Percentiles rank a stretch among this genome's conserved stretches.
phyloP scores from a whole-genome alignment of 35 echinoderm and acorn worm genomes.

The Patiria miniata region DNA sequence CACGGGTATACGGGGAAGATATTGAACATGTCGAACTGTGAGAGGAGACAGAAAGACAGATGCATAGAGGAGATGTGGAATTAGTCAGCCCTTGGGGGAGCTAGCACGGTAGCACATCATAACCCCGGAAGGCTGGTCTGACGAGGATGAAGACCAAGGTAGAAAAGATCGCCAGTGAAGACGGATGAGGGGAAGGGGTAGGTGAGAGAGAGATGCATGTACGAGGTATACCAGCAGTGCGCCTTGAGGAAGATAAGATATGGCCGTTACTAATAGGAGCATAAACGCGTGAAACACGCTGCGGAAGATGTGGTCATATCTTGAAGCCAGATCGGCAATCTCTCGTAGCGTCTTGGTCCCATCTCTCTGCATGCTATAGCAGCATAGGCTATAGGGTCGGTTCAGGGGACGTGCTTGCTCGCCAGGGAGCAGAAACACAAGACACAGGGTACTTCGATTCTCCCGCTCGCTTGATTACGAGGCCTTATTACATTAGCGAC shows the following conservation, averaged over 20 bases:
- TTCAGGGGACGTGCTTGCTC: neutral
- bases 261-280: slow-evolving; percentile 37
- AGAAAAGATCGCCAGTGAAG: neutral
- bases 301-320: slow-evolving; percentile 23
- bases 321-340: slow-evolving; percentile 15
- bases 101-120: neutral
- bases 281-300: slow-evolving; percentile 71
- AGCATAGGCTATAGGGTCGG: neutral
- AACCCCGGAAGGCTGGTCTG: neutral
- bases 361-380: too few relatives aligned
- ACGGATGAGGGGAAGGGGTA: too few relatives aligned
- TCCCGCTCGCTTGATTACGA: slow-evolving; percentile 55
- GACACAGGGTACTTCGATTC: slow-evolving; percentile 53
- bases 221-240: neutral
- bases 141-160: neutral
- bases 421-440: slow-evolving; percentile 29
- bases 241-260: slow-evolving; percentile 10
- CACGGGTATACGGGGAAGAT: slow-evolving; percentile 29
- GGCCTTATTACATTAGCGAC: slow-evolving; percentile 62
- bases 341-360: neutral
- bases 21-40: slow-evolving; percentile 9
- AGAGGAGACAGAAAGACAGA: neutral
- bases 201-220: too few relatives aligned
- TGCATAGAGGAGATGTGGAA: neutral
- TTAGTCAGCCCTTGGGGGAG: neutral